phyloP scores from a whole-genome alignment of 2,113 vertebrate species.

The Cisticola juncidis region DNA sequence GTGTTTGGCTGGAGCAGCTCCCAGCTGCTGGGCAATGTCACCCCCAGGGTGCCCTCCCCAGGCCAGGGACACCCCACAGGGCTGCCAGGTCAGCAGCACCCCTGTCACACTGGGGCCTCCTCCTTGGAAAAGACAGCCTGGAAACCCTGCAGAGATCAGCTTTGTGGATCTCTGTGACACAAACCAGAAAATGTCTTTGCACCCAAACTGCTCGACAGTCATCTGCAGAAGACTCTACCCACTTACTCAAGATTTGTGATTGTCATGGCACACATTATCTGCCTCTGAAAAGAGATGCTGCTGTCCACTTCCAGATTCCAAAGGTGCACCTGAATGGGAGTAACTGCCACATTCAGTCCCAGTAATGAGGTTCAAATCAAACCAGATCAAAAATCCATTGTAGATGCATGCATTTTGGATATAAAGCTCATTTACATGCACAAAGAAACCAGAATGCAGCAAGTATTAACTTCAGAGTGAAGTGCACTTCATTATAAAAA shows the following conservation, averaged over 20 bases:
- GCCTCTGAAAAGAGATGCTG: background rate
- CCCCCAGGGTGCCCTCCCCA: background rate
- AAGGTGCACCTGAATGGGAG: background rate
- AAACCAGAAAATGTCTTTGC: background rate
- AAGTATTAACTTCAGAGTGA: background rate
- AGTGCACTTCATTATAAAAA: background rate
- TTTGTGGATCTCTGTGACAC: background rate
- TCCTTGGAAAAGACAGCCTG: background rate
- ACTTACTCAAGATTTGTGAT: background rate
- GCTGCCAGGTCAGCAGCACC: background rate
- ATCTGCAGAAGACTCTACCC: background rate
- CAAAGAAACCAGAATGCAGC: background rate
- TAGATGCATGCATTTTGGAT: background rate
- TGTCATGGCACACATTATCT: background rate
- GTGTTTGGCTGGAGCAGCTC: accelerated
- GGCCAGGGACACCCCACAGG: background rate
- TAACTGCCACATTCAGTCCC: background rate
- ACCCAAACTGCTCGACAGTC: background rate
- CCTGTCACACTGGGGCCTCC: background rate
- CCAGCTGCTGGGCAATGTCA: accelerated
- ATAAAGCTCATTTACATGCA: background rate
- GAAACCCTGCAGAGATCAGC: background rate
- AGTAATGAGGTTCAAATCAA: background rate
- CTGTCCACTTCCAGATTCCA: background rate
- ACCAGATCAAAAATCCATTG: background rate